phyloP scores from a whole-genome alignment of 2,113 vertebrate genomes.

The Prochilodus magdalenae region DNA sequence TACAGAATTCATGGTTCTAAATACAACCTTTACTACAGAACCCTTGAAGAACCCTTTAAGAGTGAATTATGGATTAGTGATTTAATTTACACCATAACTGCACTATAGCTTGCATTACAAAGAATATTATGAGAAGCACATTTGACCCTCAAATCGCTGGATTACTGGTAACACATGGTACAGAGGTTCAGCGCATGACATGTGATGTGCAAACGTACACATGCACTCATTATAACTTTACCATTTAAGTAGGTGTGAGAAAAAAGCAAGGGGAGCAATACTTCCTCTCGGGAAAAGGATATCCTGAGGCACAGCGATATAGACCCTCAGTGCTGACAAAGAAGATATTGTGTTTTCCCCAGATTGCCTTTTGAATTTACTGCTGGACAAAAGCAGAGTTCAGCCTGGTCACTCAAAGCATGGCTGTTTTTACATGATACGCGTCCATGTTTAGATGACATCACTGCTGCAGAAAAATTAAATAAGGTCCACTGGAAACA shows the following conservation, averaged over 20 bases:
- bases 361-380: conserved; percentile 75
- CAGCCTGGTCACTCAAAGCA: conserved; percentile 60
- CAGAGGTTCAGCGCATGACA: not conserved
- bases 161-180: not conserved
- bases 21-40: no score
- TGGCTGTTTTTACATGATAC: conserved; percentile 60
- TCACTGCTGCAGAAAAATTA: conserved; percentile 46
- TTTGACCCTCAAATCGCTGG: not conserved
- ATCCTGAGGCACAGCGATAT: conserved; percentile 81
- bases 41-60: no score
- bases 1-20: no score
- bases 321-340: conserved; percentile 84
- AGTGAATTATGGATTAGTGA: no score
- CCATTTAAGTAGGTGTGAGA: conserved; percentile 68
- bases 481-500: conserved; percentile 27
- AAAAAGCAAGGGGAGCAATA: conserved; percentile 65
- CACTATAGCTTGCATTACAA: no score
- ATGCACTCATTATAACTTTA: conserved; percentile 20
- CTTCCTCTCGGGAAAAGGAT: conserved; percentile 81
- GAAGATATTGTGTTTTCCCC: conserved; percentile 80
- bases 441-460: conserved; percentile 60
- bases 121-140: no score
- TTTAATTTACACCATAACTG: no score
- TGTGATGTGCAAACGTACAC: conserved; percentile 1
- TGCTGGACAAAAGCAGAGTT: conserved; percentile 69